A percentile compares a stretch with the other conserved stretches of the same genome.
phyloP scores from a whole-genome alignment of 2,797 vertebrate species.

The Neostethus bicornis region DNA sequence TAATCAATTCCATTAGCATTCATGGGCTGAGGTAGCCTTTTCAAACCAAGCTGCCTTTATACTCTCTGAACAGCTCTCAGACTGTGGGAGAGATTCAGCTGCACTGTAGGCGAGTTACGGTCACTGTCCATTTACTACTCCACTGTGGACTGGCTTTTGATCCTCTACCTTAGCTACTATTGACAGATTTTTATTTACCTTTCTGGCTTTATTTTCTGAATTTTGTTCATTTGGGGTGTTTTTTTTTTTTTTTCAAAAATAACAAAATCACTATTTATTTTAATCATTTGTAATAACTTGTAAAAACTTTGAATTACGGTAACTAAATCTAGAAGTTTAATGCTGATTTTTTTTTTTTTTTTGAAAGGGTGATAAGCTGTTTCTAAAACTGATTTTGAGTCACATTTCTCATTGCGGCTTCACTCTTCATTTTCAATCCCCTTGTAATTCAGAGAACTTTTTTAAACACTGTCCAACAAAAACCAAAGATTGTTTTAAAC shows the following conservation, averaged over 20 bases:
- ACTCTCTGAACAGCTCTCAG: conserved; percentile 62
- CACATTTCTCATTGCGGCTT: no score
- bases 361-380: not conserved
- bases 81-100: conserved; percentile 59
- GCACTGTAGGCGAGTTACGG: conserved; percentile 62
- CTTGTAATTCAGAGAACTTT: no score
- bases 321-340: not conserved
- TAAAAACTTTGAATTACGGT: not conserved
- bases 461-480: no score
- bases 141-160: conserved; percentile 30
- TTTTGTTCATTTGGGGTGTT: no score
- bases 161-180: conserved; percentile 11
- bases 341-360: no score
- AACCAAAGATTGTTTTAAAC: no score
- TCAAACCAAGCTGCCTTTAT: conserved; percentile 58
- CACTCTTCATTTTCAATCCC: no score
- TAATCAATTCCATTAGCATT: conserved; percentile 79
- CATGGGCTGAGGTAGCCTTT: conserved; percentile 64
- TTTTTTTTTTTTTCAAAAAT: no score
- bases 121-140: conserved; percentile 73
- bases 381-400: not conserved
- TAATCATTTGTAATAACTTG: conserved; percentile 3
- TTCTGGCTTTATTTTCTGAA: not conserved
- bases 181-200: conserved; percentile 2
- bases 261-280: not conserved